Base-by-base conservation (phyloP, 2,113 vertebrate genomes). In the Syngnathus floridae region DNA sequence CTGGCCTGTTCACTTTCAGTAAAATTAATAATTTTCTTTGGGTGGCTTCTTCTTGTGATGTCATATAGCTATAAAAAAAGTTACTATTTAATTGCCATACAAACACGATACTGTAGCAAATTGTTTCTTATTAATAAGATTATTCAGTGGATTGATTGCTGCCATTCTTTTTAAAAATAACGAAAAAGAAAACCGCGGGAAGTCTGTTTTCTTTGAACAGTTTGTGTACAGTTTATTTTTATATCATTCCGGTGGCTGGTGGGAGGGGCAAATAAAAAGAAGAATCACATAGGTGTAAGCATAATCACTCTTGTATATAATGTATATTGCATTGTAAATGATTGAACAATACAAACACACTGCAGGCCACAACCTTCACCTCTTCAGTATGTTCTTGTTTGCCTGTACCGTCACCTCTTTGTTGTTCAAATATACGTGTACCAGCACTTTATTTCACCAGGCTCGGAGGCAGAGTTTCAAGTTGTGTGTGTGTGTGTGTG, bases 91-190 rank as follows among this genome's bases (percentile, higher is more conserved):
- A 82, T 90, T 90, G 90, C 90, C 89, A 89, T 89, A 90, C 90
- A 91, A 93, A 93, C 93, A 95, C 88, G 61, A 94, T 93, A 95
- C 93, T 95, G 93, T 95, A 95, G 92, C 90, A 91, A 89, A 91
- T 89, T 82, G 92, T 93, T 92, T 90, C 91, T 91, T 90, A 89
- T 88, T 91, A 90, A 89, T 88, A 81, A 71, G 83, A 89, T 88
- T 82, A 89, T 88, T 91, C 84, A 87, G 85, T 90, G 90, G 79
- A 87, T 91, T 90, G 87, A 91, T 89, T 88, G 89, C 91, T 92
- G 90, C 88, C 91, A 90, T 91, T 91, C 77, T 90, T 92, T 90
- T 91, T 90, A 85, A 52, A 86, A 87, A 89, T 75, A 72, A 89
- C 79, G 68, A 89, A 82, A 88, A 87, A 85, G 85, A 89, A 88